These are phyloP conservation scores for Oxyscelio sp. DNA, from an alignment of 2,888 invertebrate genomes.

Conservation along the genomic window DNA sequence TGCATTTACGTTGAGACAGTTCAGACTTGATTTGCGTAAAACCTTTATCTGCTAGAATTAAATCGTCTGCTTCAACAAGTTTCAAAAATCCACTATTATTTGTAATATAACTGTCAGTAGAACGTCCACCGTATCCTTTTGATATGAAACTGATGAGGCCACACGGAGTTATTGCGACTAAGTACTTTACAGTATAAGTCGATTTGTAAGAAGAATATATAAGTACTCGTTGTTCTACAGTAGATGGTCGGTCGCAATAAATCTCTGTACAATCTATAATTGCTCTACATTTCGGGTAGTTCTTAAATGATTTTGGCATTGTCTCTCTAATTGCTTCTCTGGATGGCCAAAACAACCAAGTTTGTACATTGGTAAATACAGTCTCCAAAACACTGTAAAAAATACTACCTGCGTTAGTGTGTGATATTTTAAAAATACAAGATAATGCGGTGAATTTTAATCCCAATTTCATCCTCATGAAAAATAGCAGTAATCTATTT, in stretches of 20 bases:
- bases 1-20: conserved; percentile 41
- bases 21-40: conserved; percentile 16
- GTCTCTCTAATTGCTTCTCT: conserved; percentile 40
- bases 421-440: conserved; percentile 57
- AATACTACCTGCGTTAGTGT: conserved; percentile 39
- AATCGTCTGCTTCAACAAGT: not conserved
- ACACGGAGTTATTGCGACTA: conserved; percentile 72
- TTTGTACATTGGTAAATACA: conserved; percentile 40
- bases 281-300: conserved; percentile 52
- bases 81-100: not conserved
- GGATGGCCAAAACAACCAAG: conserved; percentile 62
- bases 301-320: conserved; percentile 50
- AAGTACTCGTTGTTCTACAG: conserved; percentile 60
- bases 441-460: conserved; percentile 60
- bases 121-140: conserved; percentile 77
- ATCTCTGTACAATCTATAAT: conserved; percentile 70
- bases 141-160: conserved; percentile 77
- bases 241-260: conserved; percentile 56
- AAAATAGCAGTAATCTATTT: conserved; percentile 57
- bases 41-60: conserved; percentile 47
- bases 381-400: conserved; percentile 59
- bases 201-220: conserved; percentile 73
- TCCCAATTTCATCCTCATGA: conserved; percentile 71
- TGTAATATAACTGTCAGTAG: conserved; percentile 75
- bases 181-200: conserved; percentile 68